A percentile compares a stretch with the other conserved stretches of the same genome.
phyloP scores from a whole-genome alignment of 35 echinoderm and acorn worm genomes.

The Patiria miniata region DNA sequence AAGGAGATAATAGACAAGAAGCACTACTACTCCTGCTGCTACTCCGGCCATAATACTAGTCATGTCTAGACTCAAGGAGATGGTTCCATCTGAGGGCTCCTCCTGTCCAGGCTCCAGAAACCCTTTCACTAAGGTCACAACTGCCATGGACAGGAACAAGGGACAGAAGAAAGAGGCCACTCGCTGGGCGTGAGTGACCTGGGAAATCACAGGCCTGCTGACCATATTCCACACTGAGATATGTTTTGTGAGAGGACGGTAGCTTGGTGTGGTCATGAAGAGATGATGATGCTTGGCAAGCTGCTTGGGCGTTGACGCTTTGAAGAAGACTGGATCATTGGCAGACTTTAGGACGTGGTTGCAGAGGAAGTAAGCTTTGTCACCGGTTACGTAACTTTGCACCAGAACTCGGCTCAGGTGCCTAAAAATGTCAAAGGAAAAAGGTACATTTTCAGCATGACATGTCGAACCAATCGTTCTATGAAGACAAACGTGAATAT shows the following conservation, averaged over 20 bases:
- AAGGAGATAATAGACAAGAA: conserved; percentile 7
- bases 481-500: too few relatives aligned
- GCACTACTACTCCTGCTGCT: background rate
- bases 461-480: too few relatives aligned
- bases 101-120: background rate
- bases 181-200: background rate
- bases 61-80: background rate
- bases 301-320: background rate
- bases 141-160: background rate
- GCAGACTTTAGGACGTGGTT: background rate
- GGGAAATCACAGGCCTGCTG: background rate
- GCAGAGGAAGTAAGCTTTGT: background rate
- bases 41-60: conserved; percentile 2
- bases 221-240: background rate
- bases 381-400: background rate
- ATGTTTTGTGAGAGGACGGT: conserved; percentile 3
- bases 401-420: conserved; percentile 11
- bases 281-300: background rate
- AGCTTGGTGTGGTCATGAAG: background rate
- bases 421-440: background rate
- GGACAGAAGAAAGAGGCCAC: background rate
- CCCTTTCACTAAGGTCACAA: background rate
- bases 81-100: background rate
- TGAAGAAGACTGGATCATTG: background rate
- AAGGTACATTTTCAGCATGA: background rate